These are phyloP conservation scores for Anthonomus grandis DNA, from an alignment of 1,140 invertebrate genomes.

Conservation along the genomic window DNA sequence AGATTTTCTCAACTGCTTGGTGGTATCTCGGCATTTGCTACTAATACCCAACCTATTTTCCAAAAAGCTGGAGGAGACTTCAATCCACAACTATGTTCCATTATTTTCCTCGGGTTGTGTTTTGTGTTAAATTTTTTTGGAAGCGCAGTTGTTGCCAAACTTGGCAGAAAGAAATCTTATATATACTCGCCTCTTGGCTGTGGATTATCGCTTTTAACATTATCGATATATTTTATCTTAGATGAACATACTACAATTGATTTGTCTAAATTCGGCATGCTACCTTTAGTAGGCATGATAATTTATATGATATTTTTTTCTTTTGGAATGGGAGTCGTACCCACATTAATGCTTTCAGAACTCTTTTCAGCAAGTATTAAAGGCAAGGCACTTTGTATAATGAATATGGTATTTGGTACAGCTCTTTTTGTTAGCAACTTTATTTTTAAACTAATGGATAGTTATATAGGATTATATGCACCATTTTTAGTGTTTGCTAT, in stretches of 20 bases:
- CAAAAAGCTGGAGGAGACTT: conserved; percentile 56
- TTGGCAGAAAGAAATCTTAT: conserved; percentile 27
- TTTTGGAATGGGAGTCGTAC: conserved; percentile 38
- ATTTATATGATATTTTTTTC: conserved; percentile 35
- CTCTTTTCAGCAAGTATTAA: conserved; percentile 43
- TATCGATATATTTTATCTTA: conserved; percentile 50
- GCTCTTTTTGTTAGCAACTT: conserved; percentile 45
- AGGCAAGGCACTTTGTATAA: conserved; percentile 33
- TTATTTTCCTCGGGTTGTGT: conserved; percentile 56
- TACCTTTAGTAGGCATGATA: conserved; percentile 36
- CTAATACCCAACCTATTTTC: conserved; percentile 59
- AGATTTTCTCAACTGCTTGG: conserved; percentile 60
- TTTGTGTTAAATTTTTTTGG: conserved; percentile 60
- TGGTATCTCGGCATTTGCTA: conserved; percentile 60
- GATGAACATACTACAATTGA: conserved; percentile 17
- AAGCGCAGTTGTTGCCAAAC: conserved; percentile 54
- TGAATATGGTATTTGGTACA: conserved; percentile 31
- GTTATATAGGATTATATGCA: conserved; percentile 61
- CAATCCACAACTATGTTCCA: conserved; percentile 58
- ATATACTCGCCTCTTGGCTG: conserved; percentile 24
- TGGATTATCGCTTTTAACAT: conserved; percentile 39
- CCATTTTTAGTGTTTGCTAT: conserved; percentile 78
- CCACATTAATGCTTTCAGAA: conserved; percentile 40
- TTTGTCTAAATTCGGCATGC: conserved; percentile 36
- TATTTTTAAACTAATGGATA: conserved; percentile 44